Evolutionary conservation across 2,113 vertebrate species (phyloP).

Genomic region (Haliaeetus leucogaster): DNA sequence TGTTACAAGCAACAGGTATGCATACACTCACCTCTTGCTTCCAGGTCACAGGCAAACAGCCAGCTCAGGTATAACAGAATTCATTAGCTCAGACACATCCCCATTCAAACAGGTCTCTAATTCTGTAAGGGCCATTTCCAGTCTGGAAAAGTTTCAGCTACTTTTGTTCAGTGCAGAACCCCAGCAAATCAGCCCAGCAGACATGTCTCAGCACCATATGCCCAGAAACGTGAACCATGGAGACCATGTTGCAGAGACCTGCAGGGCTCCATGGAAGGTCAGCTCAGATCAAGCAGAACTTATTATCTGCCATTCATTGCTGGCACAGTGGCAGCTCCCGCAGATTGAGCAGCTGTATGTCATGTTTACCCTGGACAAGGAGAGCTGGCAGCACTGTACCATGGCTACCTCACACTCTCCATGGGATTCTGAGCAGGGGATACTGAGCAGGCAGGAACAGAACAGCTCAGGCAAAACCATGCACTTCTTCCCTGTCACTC

Average conservation of each 20-base stretch:
- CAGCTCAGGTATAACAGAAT: background rate
- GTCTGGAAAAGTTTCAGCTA: background rate
- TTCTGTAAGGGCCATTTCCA: background rate
- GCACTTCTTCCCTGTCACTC: background rate
- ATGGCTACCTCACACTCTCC: background rate
- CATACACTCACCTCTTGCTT: background rate
- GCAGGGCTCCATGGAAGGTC: background rate
- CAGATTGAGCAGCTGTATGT: background rate
- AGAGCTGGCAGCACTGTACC: background rate
- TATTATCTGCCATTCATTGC: background rate
- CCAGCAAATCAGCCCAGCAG: background rate
- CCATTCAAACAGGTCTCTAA: background rate
- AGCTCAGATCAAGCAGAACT: background rate
- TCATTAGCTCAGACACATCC: background rate
- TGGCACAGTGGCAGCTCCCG: accelerated
- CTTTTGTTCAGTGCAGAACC: background rate
- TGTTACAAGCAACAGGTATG: background rate
- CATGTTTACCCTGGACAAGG: accelerated
- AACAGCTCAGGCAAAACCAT: background rate
- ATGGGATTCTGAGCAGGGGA: background rate
- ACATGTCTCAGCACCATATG: background rate
- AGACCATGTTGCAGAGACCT: background rate
- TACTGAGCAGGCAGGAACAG: background rate
- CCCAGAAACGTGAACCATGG: background rate
- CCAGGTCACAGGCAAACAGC: background rate